Base-by-base conservation (phyloP, 2,888 invertebrate species). In the Agonum fuliginosum region DNA sequence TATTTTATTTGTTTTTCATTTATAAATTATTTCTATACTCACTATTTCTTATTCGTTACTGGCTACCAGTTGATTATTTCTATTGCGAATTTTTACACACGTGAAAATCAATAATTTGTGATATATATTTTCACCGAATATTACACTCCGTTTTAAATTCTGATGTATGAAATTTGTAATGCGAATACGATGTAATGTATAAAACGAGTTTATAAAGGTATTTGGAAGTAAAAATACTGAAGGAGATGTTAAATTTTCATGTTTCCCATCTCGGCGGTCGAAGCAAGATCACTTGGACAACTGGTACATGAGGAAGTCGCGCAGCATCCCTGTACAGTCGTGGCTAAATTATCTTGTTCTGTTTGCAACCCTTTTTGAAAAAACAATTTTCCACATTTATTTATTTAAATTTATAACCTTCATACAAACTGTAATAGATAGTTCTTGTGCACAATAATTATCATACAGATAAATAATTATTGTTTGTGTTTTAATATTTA, bases 221-320 rank as follows among this genome's bases (percentile, higher is more conserved):
- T 72, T 30, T 43, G 71, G 78, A 79, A 79, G 79, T 81, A 78
- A 78, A 79, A 81, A 78, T 80, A 78, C 80, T 80, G 78, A 79
- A 80, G 79, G 78, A 70, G 27, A 81, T 83, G 83, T 82, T 83
- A 83, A 82, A 83, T 79, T 80, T 82, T 82, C 80, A 81, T 81
- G 82, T 81, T 82, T 81, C 83, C 85, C 85, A 85, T 85, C 84
- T 84, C 84, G 84, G 84, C 84, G 85, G 84, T 82, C 81, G 78
- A 80, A 81, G 82, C 43, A 67, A 70, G 27, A 77, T 83, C 81
- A 82, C 82, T 82, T 82, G 82, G 81, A 82, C 82, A 82, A 83
- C 82, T 83, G 85, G 83, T 84, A 83, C 83, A 83, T 83, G 81
- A 10, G 48, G 17, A 74, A 34, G 43, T 67, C 65, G 48, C 81